phyloP scores from a whole-genome alignment of 2,888 invertebrate genomes.

The Xestia sexstrigata region DNA sequence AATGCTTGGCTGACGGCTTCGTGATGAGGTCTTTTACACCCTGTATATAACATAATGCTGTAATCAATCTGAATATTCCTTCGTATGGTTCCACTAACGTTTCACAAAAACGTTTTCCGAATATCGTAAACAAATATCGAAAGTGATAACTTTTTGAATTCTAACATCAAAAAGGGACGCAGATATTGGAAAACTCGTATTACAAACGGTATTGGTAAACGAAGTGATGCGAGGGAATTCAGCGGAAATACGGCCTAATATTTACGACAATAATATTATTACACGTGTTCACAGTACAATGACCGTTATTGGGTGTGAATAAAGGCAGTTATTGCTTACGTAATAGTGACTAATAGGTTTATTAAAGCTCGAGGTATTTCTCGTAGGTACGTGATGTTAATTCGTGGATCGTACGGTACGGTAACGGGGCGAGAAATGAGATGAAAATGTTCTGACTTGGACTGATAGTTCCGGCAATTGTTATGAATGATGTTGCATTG shows the following conservation, averaged over 20 bases:
- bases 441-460: constrained; percentile 9
- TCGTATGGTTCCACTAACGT: background rate
- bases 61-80: background rate
- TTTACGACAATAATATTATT: constrained; percentile 30
- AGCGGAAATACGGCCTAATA: constrained; percentile 18
- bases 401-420: constrained; percentile 17
- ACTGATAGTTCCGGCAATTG: background rate
- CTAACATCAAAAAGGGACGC: constrained; percentile 11
- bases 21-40: no score
- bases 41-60: no score
- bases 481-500: background rate
- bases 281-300: constrained; percentile 22
- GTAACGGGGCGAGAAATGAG: constrained; percentile 9
- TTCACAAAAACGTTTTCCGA: constrained; percentile 8
- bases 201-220: constrained; percentile 22
- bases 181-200: constrained; percentile 30
- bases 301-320: constrained; percentile 22
- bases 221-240: constrained; percentile 33
- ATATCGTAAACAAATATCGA: constrained; percentile 14
- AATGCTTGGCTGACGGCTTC: no score
- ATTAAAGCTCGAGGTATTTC: constrained; percentile 25
- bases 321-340: constrained; percentile 45
- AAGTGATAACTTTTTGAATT: constrained; percentile 31
- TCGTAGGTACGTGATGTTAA: constrained; percentile 30
- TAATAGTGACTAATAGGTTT: constrained; percentile 25